A percentile compares a stretch with the other conserved stretches of the same genome.
phyloP scores from a whole-genome alignment of 2,797 vertebrate species.

The Pithecia hirsuta region DNA sequence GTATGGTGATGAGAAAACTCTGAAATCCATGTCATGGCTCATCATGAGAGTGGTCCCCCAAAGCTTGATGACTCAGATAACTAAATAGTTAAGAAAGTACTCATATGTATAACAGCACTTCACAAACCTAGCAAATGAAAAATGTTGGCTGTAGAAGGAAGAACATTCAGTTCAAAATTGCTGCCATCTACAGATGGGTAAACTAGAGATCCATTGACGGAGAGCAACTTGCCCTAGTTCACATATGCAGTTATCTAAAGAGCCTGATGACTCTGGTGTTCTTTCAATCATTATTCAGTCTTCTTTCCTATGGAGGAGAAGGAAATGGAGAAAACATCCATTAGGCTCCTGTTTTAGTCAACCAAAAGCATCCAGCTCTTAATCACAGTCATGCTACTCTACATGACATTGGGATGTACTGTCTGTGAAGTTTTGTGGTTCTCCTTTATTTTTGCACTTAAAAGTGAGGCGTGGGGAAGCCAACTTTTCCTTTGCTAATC shows the following conservation, averaged over 20 bases:
- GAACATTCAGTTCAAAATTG: background rate
- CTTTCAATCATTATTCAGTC: background rate
- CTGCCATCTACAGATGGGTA: background rate
- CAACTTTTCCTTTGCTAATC: background rate
- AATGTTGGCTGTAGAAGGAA: constrained; percentile 2
- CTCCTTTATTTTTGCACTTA: constrained; percentile 2
- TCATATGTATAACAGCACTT: background rate
- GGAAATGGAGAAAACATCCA: background rate
- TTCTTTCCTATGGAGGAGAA: background rate
- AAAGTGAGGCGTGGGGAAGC: background rate
- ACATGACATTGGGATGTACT: background rate
- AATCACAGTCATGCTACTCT: background rate
- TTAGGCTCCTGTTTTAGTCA: background rate
- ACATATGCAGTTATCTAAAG: background rate
- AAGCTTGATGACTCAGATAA: background rate
- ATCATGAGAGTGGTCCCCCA: background rate
- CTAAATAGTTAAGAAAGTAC: constrained; percentile 6
- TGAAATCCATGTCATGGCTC: background rate
- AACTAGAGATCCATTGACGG: background rate
- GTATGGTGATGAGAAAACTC: background rate
- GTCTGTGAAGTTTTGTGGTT: background rate
- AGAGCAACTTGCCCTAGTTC: background rate
- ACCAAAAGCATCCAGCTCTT: background rate
- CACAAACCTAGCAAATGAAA: background rate
- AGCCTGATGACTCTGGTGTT: background rate